Conservation (phyloP, 1,140 invertebrate genomes). For the Procambarus virginalis region DNA sequence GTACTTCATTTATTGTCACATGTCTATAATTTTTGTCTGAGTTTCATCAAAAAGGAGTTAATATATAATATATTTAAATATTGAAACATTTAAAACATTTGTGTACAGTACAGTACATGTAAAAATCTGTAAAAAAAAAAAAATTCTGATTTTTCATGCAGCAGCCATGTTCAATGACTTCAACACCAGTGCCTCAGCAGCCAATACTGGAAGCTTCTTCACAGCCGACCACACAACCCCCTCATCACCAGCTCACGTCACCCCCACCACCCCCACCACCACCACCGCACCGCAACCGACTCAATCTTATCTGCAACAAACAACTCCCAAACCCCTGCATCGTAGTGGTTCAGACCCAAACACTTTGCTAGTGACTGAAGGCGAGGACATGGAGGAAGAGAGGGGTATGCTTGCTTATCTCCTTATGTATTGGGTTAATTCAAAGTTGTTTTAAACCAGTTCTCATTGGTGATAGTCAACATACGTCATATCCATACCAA, state of each 20-base stretch:
- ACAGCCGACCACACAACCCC: slow-evolving; percentile 26
- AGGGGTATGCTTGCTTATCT: neutral
- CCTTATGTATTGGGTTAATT: neutral
- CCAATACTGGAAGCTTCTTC: slow-evolving; percentile 37
- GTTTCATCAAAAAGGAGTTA: no score
- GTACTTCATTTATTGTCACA: no score
- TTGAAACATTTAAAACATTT: no score
- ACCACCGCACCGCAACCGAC: neutral
- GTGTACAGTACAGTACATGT: no score
- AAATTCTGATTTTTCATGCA: neutral
- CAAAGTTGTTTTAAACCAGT: no score
- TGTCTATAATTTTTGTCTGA: no score
- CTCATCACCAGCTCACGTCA: slow-evolving; percentile 20
- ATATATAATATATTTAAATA: no score
- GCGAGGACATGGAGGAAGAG: slow-evolving; percentile 58
- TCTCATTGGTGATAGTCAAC: no score
- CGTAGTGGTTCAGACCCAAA: slow-evolving; percentile 58
- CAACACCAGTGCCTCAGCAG: slow-evolving; percentile 42
- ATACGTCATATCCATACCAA: no score
- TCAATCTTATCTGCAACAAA: slow-evolving; percentile 9
- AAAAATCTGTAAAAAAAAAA: no score
- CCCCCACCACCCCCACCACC: slow-evolving; percentile 4
- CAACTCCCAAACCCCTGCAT: slow-evolving; percentile 28
- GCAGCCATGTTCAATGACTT: slow-evolving; percentile 31
- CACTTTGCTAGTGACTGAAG: slow-evolving; percentile 48